Conservation (phyloP, 2,113 vertebrate genomes). For the Anarhynchus alexandrinus region DNA sequence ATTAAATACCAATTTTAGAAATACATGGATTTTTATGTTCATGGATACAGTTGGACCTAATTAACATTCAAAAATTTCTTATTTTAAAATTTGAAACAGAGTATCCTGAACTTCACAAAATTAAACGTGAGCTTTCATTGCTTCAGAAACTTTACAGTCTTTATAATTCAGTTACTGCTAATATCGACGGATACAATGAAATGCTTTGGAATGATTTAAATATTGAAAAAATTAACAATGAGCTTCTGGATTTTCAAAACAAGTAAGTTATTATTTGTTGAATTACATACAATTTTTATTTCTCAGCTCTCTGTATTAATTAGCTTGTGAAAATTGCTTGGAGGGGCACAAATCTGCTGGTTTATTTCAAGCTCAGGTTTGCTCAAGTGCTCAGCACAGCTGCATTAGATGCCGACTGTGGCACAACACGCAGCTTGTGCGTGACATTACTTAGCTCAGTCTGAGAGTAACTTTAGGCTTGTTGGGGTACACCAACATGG, state of each 20-base stretch:
- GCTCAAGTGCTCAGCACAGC: background rate
- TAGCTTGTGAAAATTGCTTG: background rate
- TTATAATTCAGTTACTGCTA: conserved; percentile 74
- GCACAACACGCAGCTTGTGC: background rate
- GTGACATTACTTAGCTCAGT: background rate
- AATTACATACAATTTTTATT: background rate
- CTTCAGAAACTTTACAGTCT: conserved; percentile 82
- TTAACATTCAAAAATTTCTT: background rate
- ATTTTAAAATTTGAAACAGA: conserved; percentile 66
- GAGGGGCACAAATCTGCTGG: background rate
- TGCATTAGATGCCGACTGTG: background rate
- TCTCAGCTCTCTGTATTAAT: background rate
- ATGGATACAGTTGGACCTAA: background rate
- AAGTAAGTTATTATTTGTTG: conserved; percentile 49
- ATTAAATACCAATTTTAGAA: background rate
- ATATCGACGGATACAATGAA: conserved; percentile 72
- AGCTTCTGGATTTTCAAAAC: conserved; percentile 85
- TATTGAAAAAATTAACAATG: conserved; percentile 79
- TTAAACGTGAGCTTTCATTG: conserved; percentile 77
- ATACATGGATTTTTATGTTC: background rate
- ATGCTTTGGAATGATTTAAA: conserved; percentile 79
- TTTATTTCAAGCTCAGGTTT: background rate
- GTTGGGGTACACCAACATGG: background rate
- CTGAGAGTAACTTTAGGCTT: background rate
- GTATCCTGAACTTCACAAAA: conserved; percentile 80